Evolutionary conservation across 2,797 vertebrate genomes (phyloP), one percentile per base, ranked within the genome.

Genomic region (Okamejei kenojei): DNA sequence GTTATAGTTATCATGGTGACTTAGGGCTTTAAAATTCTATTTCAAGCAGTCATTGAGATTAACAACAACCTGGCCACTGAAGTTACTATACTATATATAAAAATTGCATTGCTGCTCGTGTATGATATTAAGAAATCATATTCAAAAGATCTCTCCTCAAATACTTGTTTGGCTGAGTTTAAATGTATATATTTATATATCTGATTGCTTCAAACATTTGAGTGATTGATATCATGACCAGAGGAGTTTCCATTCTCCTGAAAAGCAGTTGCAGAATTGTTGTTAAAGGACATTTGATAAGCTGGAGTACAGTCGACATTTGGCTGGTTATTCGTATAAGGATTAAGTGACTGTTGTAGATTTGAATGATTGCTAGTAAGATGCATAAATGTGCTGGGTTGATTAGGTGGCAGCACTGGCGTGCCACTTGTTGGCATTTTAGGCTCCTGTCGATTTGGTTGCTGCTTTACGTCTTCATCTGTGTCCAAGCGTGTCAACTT

Each of bases 401-500:
- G 96, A 26, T 96, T 96, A 58, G 95, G 95, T 58, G 97, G 96
- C 13, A 95, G 95, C 93, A 95, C 95, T 95, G 96, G 96, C 94
- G 96, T 96, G 94, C 95, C 96, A 94, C 94, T 94, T 94, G 96
- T 94, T 82, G 96, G 96, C 88, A 96, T 96, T 95, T 97, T 97
- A 94, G 97, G 96, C 94, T 97, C 97, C 76, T 95, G 96, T 95
- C 96, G 95, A 82, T 98, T 97, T 97, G 95, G 96, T 96, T 93
- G 96, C 95, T 94, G 95, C 94, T 96, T 97, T 95, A 94, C 96
- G 93, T 97, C 97, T 95, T 97, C 96, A 21, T 97, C 97, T 0
- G 96, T 97, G 96, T 98, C 97, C 95, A 98, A 97, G 93, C 95
- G 97, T 38, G 97, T 98, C 78, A 98, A 96, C 94, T 98, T 97